Percentiles rank a stretch among this genome's conserved stretches.
These are phyloP conservation scores for Operophtera brumata DNA, from an alignment of 2,888 invertebrate genomes.

Conservation along the genomic window DNA sequence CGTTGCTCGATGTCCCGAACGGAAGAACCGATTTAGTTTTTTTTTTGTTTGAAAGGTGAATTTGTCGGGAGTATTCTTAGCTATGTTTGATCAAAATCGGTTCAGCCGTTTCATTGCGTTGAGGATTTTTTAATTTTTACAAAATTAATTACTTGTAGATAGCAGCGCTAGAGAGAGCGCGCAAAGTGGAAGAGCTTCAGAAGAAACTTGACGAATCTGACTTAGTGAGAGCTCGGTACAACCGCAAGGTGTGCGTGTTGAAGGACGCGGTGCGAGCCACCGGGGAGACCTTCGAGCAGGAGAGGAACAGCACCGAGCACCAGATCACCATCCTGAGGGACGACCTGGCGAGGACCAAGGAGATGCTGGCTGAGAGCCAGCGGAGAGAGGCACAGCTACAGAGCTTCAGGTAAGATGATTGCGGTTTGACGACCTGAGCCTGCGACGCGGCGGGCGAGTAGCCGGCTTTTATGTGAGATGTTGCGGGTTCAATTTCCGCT, in stretches of 20 bases:
- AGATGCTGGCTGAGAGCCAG: conserved; percentile 86
- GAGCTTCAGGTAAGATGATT: conserved; percentile 81
- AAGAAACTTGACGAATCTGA: conserved; percentile 91
- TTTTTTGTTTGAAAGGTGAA: too few relatives aligned
- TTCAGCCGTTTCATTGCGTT: too few relatives aligned
- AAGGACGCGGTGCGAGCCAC: conserved; percentile 86
- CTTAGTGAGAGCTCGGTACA: conserved; percentile 86
- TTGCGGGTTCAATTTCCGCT: too few relatives aligned
- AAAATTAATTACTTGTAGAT: conserved; percentile 70
- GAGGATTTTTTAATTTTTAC: too few relatives aligned
- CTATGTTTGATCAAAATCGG: too few relatives aligned
- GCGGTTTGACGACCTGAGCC: too few relatives aligned
- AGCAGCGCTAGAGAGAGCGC: conserved; percentile 89
- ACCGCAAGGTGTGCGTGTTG: conserved; percentile 84
- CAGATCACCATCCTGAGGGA: conserved; percentile 86
- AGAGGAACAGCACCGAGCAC: conserved; percentile 85
- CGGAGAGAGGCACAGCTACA: conserved; percentile 89
- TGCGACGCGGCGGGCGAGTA: too few relatives aligned
- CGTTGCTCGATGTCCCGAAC: too few relatives aligned
- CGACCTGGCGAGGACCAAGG: conserved; percentile 87
- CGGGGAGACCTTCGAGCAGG: conserved; percentile 85
- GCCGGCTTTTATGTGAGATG: too few relatives aligned
- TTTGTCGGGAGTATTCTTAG: too few relatives aligned
- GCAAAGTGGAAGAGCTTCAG: conserved; percentile 91
- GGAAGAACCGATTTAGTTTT: too few relatives aligned